phyloP scores from a whole-genome alignment of 2,888 invertebrate species.

The Dolichomitus sp. region DNA sequence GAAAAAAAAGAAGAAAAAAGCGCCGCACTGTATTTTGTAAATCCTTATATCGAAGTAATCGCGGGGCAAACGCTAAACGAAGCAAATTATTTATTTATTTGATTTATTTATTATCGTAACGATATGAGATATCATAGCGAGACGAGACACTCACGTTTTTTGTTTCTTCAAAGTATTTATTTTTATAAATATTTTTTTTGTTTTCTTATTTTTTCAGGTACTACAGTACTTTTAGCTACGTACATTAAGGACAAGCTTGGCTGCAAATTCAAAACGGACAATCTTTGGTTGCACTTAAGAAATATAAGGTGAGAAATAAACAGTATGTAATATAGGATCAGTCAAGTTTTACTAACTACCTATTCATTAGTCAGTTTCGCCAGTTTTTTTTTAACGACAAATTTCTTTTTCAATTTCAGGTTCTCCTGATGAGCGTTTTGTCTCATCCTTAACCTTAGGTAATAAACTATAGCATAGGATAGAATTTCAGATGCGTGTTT shows the following conservation, averaged over 20 bases:
- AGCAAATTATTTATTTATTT: constrained; percentile 86
- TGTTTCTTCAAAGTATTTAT: constrained; percentile 85
- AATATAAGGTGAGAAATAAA: no score
- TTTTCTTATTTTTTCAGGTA: no score
- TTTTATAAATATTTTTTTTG: constrained; percentile 85
- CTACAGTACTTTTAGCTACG: no score
- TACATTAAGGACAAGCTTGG: no score
- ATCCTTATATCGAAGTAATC: constrained; percentile 78
- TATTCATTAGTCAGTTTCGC: constrained; percentile 3
- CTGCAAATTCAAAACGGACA: no score
- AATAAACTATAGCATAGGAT: no score
- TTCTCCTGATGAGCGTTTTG: constrained; percentile 46
- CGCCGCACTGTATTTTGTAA: constrained; percentile 75
- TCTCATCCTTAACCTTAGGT: no score
- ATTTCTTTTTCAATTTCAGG: constrained; percentile 10
- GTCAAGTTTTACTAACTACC: no score
- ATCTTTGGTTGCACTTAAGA: no score
- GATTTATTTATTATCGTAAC: constrained; percentile 85
- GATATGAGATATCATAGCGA: constrained; percentile 68
- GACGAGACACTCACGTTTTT: constrained; percentile 51
- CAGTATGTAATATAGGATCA: no score
- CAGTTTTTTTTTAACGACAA: constrained; percentile 45
- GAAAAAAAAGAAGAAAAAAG: constrained; percentile 58
- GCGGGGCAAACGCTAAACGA: constrained; percentile 80
- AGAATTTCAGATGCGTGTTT: no score